Percentiles rank a stretch among this genome's conserved stretches.
Evolutionary conservation across 1,140 invertebrate genomes (phyloP).

Genomic region (Rhysida immarginata): DNA sequence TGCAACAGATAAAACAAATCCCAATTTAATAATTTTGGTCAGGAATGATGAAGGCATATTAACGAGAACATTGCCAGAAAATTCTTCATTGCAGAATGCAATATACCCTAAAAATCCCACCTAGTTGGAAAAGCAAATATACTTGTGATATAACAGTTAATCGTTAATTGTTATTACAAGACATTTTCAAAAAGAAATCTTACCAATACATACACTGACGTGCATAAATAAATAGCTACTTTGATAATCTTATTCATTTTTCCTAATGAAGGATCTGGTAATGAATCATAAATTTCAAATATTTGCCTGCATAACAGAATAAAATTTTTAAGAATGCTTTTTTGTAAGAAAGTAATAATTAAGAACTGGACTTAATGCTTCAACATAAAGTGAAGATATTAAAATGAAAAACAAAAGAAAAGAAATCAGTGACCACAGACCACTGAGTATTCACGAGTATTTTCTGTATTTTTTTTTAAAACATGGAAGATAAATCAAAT

Average conservation of each 20-base stretch:
- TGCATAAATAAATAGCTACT: conserved; percentile 80
- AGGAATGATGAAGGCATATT: conserved; percentile 60
- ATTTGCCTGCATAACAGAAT: conserved; percentile 61
- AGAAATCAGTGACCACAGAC: too few relatives aligned
- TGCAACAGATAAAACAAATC: conserved; percentile 84
- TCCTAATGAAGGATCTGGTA: conserved; percentile 71
- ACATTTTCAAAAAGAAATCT: conserved; percentile 32
- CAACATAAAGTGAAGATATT: too few relatives aligned
- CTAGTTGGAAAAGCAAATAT: conserved; percentile 21
- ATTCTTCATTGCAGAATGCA: conserved; percentile 63
- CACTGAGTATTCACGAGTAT: too few relatives aligned
- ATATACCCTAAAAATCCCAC: conserved; percentile 93
- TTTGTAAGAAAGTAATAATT: too few relatives aligned
- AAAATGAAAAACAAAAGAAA: too few relatives aligned
- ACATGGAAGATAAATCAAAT: conserved; percentile 6
- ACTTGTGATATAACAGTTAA: too few relatives aligned
- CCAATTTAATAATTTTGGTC: conserved; percentile 76
- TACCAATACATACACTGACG: conserved; percentile 44
- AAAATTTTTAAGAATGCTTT: too few relatives aligned
- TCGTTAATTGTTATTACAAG: conserved; percentile 33
- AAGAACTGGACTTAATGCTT: too few relatives aligned
- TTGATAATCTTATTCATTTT: conserved; percentile 75
- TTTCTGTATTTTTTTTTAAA: too few relatives aligned
- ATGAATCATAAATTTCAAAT: conserved; percentile 84
- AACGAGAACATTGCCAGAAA: conserved; percentile 74